Base-by-base conservation (phyloP, 1,140 invertebrate genomes). In the Portunus trituberculatus region DNA sequence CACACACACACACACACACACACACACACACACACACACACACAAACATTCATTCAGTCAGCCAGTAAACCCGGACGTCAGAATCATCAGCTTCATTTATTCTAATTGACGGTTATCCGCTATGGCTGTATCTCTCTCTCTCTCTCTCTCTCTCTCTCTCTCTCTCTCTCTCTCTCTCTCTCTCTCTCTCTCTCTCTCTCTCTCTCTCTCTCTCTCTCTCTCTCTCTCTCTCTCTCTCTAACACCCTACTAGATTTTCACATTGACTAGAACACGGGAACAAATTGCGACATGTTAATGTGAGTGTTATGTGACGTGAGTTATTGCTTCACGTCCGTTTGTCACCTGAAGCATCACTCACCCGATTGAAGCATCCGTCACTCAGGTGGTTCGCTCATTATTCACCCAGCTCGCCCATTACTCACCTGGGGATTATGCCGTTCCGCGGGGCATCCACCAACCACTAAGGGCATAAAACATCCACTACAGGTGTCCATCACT, bases 1-100 rank as follows among this genome's bases (percentile, higher is more conserved):
- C 67, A 76, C 67, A 76, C 67, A 76, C 67, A 76, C 67, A 76
- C 67, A 76, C 67, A 76, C 67, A 76, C 67, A 76, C 67, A 76
- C 67, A 76, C 67, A n/a, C 67, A 76, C 67, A 76, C 67, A 76
- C 20, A 76, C 67, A 76, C 67, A 76, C 67, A 76, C 67, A 76
- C 67, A n/a, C 67, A n/a, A 0, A 76, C 67, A 76, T 8, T 2
- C 67, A 76, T 0, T 25, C 67, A 76, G 6, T n/a, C 67, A 76
- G 20, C 20, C 67, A 76, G 67, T 25, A n/a, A 76, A 76, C 67
- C 20, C 20, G 25, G n/a, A 76, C 16, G 52, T 59, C 52, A 59
- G 52, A 20, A 59, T 59, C 52, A 76, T 76, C 67, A 76, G 67
- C 67, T 76, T 76, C 67, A 76, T 76, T 76, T 76, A 76, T 76